Evolutionary conservation across 1,140 invertebrate species (phyloP), one percentile per base, ranked within the genome.

Genomic region (Sycophila sp.): DNA sequence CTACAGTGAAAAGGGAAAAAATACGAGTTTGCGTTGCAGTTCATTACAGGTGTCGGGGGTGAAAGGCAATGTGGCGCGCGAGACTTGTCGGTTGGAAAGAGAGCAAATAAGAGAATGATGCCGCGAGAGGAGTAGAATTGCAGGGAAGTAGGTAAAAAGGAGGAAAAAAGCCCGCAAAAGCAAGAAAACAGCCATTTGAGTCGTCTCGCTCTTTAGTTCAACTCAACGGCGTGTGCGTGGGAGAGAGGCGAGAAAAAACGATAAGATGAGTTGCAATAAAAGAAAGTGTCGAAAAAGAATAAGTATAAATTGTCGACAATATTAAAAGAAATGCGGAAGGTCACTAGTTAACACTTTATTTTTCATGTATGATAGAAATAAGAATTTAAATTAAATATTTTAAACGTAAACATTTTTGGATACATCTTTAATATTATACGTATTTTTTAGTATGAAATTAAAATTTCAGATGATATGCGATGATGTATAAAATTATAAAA

Each of bases 31-130:
- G 24, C 34, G 22, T 53, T 56, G 13, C 26, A 17, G 36, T 65
- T 65, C 32, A 55, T 65, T 55, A 65, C 49, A 65, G 30, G 34
- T 65, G 30, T 30, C 4, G 8, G n/a, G 2, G 24, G 15, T 4
- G 15, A 4, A 22, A 53, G 4, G 30, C 13, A 19, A 8, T 5
- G 30, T 40, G 8, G 49, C 24, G n/a, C 26, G 53, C 11, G 53
- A n/a, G n/a, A 40, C 34, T 30, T 30, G 38, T n/a, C 26, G 17
- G 28, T 36, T 67, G 2, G 19, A 34, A 42, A 58, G 19, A 47
- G 26, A 30, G 34, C 40, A 67, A 58, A 30, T 67, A 67, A 47
- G 55, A 58, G 17, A 47, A 58, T 67, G 56, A 32, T 30, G 24
- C 26, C 3, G 51, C 5, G 3, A 19, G 1, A 22, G 7, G 17